These are phyloP conservation scores for Ommatoiulus sabulosus DNA, from an alignment of 2,888 invertebrate species.

Conservation along the genomic window DNA sequence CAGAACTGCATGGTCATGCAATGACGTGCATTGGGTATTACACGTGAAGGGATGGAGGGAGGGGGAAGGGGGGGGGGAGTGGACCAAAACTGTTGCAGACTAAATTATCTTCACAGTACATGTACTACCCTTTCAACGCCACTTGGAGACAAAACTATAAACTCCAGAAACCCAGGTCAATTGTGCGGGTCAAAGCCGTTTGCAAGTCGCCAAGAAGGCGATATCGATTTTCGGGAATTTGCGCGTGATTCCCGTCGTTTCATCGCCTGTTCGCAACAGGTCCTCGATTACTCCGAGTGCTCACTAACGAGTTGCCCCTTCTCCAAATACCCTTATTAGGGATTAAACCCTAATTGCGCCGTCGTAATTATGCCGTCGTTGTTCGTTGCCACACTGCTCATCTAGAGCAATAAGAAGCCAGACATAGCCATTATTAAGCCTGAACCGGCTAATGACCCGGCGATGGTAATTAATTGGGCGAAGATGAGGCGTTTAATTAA, in stretches of 20 bases:
- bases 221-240: background rate
- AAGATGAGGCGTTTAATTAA: constrained; percentile 21
- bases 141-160: too few species aligned
- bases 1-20: too few species aligned
- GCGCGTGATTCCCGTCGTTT: background rate
- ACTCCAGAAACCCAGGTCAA: too few species aligned
- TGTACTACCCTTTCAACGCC: too few species aligned
- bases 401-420: background rate
- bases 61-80: too few species aligned
- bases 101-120: too few species aligned
- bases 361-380: background rate
- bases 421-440: background rate
- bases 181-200: background rate
- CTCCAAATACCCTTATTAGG: background rate
- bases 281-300: background rate
- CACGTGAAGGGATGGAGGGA: too few species aligned
- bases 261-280: background rate
- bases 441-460: background rate
- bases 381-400: background rate
- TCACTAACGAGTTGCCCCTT: background rate
- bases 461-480: constrained; percentile 15
- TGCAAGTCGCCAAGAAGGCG: background rate
- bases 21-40: too few species aligned
- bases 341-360: background rate
- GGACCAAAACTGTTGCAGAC: too few species aligned